Evolutionary conservation across 2,113 vertebrate species (phyloP).

Genomic region (Syngnathoides biaculeatus): DNA sequence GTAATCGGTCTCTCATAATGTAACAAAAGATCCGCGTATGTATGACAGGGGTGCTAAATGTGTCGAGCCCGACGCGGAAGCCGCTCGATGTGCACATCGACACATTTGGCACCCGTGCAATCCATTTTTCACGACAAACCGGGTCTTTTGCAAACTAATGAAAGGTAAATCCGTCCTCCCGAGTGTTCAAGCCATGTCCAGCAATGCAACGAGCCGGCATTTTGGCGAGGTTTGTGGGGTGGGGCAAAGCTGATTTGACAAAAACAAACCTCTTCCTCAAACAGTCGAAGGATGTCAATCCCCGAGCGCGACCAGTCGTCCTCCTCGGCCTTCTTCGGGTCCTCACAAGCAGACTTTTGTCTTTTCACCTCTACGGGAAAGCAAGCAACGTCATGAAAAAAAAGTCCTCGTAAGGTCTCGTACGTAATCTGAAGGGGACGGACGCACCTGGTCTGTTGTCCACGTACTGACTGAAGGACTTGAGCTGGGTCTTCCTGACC

Average conservation of each 20-base stretch:
- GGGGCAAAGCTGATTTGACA: not conserved
- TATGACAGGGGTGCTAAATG: too few relatives aligned
- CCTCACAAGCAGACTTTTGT: conserved; percentile 94
- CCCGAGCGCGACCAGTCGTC: conserved; percentile 85
- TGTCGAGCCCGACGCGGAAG: too few relatives aligned
- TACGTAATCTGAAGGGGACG: not conserved
- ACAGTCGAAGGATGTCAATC: conserved; percentile 81
- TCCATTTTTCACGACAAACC: too few relatives aligned
- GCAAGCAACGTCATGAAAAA: not conserved
- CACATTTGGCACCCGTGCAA: too few relatives aligned
- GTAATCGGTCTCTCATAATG: too few relatives aligned
- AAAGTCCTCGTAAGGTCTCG: not conserved
- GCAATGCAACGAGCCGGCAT: too few relatives aligned
- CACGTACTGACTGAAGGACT: conserved; percentile 98
- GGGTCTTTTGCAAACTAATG: too few relatives aligned
- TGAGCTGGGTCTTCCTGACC: conserved; percentile 94
- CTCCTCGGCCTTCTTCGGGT: conserved; percentile 85
- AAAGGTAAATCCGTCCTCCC: too few relatives aligned
- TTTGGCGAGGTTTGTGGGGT: not conserved
- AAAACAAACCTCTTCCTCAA: conserved; percentile 94
- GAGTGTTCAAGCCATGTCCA: too few relatives aligned
- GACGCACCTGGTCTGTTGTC: conserved; percentile 88
- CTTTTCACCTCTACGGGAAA: conserved; percentile 88
- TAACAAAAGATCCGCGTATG: too few relatives aligned
- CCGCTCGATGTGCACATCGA: too few relatives aligned